phyloP scores from a whole-genome alignment of 2,797 vertebrate species.

The Neosalanx taihuensis region DNA sequence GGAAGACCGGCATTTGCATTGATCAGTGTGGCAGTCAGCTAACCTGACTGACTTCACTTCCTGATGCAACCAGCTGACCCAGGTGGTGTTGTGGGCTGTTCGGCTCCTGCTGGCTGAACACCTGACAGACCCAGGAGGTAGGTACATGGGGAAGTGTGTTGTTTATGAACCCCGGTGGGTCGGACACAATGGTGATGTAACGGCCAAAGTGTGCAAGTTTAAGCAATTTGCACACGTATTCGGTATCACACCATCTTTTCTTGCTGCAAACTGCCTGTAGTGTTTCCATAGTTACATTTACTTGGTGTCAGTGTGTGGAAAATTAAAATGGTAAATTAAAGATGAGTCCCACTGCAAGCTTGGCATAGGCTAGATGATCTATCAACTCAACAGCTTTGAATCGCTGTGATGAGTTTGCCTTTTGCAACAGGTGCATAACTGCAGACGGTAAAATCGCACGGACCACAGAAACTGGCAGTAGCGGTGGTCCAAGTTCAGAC shows the following conservation, averaged over 20 bases:
- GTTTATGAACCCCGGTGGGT: neutral
- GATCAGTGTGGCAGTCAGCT: neutral
- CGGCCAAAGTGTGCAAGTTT: neutral
- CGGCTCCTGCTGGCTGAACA: neutral
- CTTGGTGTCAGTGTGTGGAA: neutral
- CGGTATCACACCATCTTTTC: neutral
- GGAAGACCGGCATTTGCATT: neutral
- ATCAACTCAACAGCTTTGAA: too few species aligned
- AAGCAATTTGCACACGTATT: neutral
- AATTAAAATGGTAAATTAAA: too few species aligned
- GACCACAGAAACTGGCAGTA: neutral
- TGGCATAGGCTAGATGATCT: neutral
- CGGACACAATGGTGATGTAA: neutral
- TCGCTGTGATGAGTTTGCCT: neutral
- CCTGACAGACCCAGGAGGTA: neutral
- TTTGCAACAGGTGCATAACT: neutral
- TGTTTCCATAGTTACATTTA: neutral
- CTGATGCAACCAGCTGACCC: constrained; percentile 1
- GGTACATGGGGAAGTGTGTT: neutral
- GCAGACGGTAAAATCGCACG: neutral
- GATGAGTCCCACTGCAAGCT: neutral
- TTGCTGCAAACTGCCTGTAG: neutral
- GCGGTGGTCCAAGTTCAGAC: neutral
- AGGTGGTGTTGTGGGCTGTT: neutral
- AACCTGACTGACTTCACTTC: neutral